A percentile compares a stretch with the other conserved stretches of the same genome.
Conservation (phyloP, 2,888 invertebrate genomes). For the Lymantria monacha region DNA sequence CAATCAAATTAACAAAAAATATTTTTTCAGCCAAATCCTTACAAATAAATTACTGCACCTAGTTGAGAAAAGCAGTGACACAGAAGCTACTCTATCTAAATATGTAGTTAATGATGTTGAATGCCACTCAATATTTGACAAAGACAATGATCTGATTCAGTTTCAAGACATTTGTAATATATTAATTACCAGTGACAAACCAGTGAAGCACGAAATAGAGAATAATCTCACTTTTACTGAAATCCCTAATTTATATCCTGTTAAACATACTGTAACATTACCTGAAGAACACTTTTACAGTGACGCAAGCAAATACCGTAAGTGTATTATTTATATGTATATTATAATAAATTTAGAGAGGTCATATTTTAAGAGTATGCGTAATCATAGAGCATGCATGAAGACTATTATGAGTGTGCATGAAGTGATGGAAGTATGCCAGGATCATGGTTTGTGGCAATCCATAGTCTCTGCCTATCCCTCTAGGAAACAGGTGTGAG, state of each 20-base stretch:
- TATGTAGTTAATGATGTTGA: slow-evolving; percentile 83
- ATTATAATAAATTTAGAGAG: not conserved
- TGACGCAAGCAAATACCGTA: slow-evolving; percentile 86
- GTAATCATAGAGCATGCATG: too few species aligned
- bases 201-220: slow-evolving; percentile 79
- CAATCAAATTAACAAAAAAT: too few species aligned
- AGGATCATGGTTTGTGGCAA: too few species aligned
- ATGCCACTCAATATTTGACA: slow-evolving; percentile 82
- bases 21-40: slow-evolving; percentile 83
- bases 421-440: too few species aligned
- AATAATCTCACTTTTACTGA: slow-evolving; percentile 75
- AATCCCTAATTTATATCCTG: slow-evolving; percentile 88
- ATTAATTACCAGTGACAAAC: slow-evolving; percentile 84
- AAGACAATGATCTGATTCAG: slow-evolving; percentile 83
- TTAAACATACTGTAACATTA: slow-evolving; percentile 87
- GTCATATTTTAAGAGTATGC: not conserved
- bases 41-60: slow-evolving; percentile 85
- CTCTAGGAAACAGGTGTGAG: too few species aligned
- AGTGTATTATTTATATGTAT: slow-evolving; percentile 68
- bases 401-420: too few species aligned
- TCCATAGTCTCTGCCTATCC: too few species aligned
- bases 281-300: slow-evolving; percentile 84
- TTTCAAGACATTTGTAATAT: slow-evolving; percentile 85
- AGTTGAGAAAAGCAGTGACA: slow-evolving; percentile 84
- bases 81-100: slow-evolving; percentile 77